These are phyloP conservation scores for Pristionchus mayeri DNA, from an alignment of 2,888 invertebrate species.

Conservation along the genomic window DNA sequence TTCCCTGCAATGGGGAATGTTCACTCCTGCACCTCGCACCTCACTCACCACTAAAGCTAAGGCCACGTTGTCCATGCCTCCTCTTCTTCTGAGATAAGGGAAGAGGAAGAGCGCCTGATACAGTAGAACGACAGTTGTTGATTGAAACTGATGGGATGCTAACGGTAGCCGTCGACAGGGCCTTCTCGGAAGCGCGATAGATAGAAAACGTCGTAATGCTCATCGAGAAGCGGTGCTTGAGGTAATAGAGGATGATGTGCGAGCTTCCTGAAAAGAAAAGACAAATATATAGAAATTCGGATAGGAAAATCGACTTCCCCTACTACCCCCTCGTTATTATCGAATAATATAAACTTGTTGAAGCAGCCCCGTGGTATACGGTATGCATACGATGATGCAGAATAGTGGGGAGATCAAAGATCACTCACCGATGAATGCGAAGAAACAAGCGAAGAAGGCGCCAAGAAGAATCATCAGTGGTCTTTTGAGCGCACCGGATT, in stretches of 20 bases:
- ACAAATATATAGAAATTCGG: background rate
- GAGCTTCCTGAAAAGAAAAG: slow-evolving; percentile 48
- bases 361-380: too few relatives aligned
- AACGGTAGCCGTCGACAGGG: slow-evolving; percentile 52
- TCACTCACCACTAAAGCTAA: slow-evolving; percentile 49
- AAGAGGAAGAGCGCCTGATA: slow-evolving; percentile 54
- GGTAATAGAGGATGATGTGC: slow-evolving; percentile 55
- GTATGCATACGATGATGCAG: too few relatives aligned
- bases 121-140: background rate
- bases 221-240: slow-evolving; percentile 55
- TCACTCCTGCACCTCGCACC: background rate
- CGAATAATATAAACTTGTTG: too few relatives aligned
- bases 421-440: slow-evolving; percentile 54
- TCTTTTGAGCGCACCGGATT: background rate
- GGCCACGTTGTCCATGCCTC: slow-evolving; percentile 47
- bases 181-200: slow-evolving; percentile 53
- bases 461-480: slow-evolving; percentile 50
- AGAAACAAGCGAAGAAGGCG: slow-evolving; percentile 53
- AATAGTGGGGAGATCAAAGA: slow-evolving; percentile 38
- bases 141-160: background rate
- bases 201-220: slow-evolving; percentile 48
- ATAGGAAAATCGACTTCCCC: background rate
- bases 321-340: too few relatives aligned
- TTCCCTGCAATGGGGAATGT: slow-evolving; percentile 2
- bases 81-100: slow-evolving; percentile 47